phyloP scores from a whole-genome alignment of 2,797 vertebrate genomes.

The Lutra lutra region DNA sequence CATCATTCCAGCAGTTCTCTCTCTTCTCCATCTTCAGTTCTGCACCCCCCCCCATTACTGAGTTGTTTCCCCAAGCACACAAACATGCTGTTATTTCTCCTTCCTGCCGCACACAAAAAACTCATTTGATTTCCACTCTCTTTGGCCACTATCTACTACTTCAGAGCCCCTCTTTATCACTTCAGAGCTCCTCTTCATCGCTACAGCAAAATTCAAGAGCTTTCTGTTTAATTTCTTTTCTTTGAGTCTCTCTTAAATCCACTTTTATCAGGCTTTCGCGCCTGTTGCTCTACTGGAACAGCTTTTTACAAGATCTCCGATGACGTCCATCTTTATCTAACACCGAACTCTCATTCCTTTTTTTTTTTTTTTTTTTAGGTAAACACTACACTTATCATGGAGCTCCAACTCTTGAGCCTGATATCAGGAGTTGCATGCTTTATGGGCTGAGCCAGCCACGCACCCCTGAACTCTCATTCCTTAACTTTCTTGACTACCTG shows the following conservation, averaged over 20 bases:
- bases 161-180: not conserved
- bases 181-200: not conserved
- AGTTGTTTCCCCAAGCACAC: not conserved
- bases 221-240: not conserved
- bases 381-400: not conserved
- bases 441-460: not conserved
- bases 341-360: not conserved
- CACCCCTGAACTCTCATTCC: not conserved
- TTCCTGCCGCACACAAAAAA: not conserved
- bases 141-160: not conserved
- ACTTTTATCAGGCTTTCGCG: not conserved
- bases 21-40: not conserved
- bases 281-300: not conserved
- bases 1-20: not conserved
- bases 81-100: not conserved
- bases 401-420: not conserved
- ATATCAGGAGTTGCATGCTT: not conserved
- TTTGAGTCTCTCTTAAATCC: not conserved
- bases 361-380: not conserved
- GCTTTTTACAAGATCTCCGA: not conserved
- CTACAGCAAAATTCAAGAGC: not conserved
- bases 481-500: not conserved
- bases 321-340: not conserved
- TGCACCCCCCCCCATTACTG: not conserved
- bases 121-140: not conserved